Conservation (phyloP, 1,140 invertebrate genomes). For the Pissodes strobi region DNA sequence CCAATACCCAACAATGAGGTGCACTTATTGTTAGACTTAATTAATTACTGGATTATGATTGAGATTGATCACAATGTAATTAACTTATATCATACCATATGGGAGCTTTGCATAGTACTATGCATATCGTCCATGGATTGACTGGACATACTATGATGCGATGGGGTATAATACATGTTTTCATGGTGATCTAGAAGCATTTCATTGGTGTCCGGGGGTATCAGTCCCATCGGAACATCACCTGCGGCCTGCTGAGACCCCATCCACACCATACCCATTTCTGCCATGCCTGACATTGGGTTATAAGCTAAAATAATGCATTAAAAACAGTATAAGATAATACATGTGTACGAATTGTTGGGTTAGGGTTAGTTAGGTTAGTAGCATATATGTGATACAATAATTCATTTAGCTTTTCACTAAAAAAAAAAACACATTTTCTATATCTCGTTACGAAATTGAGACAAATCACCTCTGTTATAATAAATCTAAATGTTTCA, state of each 20-base stretch:
- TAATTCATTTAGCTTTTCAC: too few species aligned
- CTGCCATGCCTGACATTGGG: slow-evolving; percentile 63
- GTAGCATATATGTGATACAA: too few species aligned
- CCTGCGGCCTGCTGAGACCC: slow-evolving; percentile 64
- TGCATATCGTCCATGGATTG: slow-evolving; percentile 64
- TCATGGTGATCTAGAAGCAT: slow-evolving; percentile 63
- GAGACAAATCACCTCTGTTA: too few species aligned
- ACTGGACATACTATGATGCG: slow-evolving; percentile 55
- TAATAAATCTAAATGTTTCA: too few species aligned
- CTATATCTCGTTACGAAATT: too few species aligned
- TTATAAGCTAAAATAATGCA: slow-evolving; percentile 42
- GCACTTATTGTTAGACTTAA: not conserved
- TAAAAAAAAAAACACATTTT: too few species aligned
- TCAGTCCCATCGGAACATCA: slow-evolving; percentile 56
- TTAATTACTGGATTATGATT: not conserved
- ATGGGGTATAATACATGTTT: slow-evolving; percentile 62
- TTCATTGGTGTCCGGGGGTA: slow-evolving; percentile 47
- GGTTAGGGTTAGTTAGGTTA: too few species aligned
- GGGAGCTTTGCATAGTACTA: slow-evolving; percentile 59
- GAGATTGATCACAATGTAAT: too few species aligned
- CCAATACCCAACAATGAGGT: too few species aligned
- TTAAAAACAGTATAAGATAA: too few species aligned
- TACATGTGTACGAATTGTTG: too few species aligned
- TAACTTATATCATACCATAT: too few species aligned
- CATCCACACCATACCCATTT: slow-evolving; percentile 76